phyloP scores from a whole-genome alignment of 2,113 vertebrate species.

The Rallus limicola region DNA sequence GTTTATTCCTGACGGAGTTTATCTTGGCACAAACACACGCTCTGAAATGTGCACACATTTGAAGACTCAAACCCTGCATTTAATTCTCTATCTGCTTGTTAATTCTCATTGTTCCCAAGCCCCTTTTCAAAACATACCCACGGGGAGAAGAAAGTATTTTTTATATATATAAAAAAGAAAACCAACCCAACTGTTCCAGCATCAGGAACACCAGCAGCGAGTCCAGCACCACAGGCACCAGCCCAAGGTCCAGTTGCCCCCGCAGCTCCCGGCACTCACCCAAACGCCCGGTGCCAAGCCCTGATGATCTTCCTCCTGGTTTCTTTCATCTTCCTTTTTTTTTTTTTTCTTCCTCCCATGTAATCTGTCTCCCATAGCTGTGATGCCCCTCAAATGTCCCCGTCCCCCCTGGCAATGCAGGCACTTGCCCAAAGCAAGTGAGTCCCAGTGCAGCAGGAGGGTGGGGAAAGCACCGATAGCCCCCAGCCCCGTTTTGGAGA shows the following conservation, averaged over 20 bases:
- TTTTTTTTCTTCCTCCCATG: background rate
- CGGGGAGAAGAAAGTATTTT: constrained; percentile 29
- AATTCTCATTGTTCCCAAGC: constrained; percentile 61
- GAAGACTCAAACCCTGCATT: constrained; percentile 50
- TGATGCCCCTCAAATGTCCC: background rate
- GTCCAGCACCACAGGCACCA: fast-evolving
- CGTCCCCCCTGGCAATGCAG: too few relatives aligned
- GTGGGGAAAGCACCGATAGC: background rate
- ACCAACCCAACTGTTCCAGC: background rate
- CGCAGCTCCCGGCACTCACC: fast-evolving
- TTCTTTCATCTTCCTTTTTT: background rate
- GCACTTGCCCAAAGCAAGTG: fast-evolving
- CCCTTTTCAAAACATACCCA: constrained; percentile 62
- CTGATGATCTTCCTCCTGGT: background rate
- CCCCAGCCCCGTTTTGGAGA: background rate
- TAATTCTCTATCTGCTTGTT: constrained; percentile 58
- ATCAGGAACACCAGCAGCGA: background rate
- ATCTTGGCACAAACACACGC: constrained; percentile 35
- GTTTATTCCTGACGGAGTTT: constrained; percentile 68
- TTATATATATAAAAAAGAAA: background rate
- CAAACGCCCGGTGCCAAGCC: background rate
- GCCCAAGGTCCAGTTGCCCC: background rate
- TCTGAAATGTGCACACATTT: constrained; percentile 60
- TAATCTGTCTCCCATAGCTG: background rate
- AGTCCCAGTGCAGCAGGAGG: fast-evolving